phyloP scores from a whole-genome alignment of 2,888 invertebrate species.

The Chrysolina haemoptera region DNA sequence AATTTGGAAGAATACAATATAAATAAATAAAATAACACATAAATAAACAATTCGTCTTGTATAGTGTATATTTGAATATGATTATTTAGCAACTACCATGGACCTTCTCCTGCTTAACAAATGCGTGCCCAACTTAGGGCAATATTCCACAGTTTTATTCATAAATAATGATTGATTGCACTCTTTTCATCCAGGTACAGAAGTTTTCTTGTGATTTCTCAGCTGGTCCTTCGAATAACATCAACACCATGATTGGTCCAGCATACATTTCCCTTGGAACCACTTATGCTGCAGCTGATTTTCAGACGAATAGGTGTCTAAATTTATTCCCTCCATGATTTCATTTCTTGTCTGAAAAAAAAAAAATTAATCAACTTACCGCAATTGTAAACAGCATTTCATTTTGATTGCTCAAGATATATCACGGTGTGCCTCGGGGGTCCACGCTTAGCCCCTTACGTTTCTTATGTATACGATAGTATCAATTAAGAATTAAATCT shows the following conservation, averaged over 20 bases:
- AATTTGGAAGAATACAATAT: too few species aligned
- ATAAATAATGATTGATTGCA: too few species aligned
- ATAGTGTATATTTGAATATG: too few species aligned
- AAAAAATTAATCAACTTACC: not conserved
- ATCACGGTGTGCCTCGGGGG: not conserved
- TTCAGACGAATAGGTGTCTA: constrained; percentile 74
- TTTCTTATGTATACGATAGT: not conserved
- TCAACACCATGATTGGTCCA: constrained; percentile 85
- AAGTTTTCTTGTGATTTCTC: not conserved
- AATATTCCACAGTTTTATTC: too few species aligned
- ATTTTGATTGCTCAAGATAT: not conserved
- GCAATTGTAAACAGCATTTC: too few species aligned
- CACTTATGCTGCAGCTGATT: constrained; percentile 87
- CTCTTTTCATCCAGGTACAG: too few species aligned
- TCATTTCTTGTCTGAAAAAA: constrained; percentile 35
- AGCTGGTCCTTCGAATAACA: constrained; percentile 48
- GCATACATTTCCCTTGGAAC: constrained; percentile 91
- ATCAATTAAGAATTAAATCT: too few species aligned
- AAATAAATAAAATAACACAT: too few species aligned
- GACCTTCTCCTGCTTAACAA: too few species aligned
- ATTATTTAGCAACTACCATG: too few species aligned
- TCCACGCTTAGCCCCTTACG: not conserved
- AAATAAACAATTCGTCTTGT: too few species aligned
- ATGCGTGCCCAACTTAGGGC: too few species aligned
- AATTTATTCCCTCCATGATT: constrained; percentile 63